Percentiles rank a stretch among this genome's conserved stretches.
Conservation (phyloP, 2,888 invertebrate genomes). For the Pandemis corylana region DNA sequence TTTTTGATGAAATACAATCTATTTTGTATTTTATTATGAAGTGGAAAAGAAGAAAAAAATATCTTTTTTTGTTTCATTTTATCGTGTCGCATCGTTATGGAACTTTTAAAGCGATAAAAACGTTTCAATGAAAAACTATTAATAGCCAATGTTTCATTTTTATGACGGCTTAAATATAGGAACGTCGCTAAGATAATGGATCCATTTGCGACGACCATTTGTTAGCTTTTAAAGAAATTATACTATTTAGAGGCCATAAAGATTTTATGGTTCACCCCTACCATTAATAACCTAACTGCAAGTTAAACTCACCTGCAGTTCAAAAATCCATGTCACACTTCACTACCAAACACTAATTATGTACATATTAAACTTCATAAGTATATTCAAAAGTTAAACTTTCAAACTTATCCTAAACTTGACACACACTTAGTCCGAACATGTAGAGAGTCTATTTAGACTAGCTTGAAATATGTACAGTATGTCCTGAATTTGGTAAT, state of each 20-base stretch:
- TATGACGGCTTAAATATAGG: slow-evolving; percentile 5
- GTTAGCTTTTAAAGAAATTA: slow-evolving; percentile 27
- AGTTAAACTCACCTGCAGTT: slow-evolving; percentile 30
- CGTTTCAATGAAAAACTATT: background rate
- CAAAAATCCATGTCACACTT: slow-evolving; percentile 39
- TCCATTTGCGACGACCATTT: slow-evolving; percentile 8
- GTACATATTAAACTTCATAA: slow-evolving; percentile 31
- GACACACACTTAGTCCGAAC: slow-evolving; percentile 19
- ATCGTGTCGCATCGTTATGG: background rate
- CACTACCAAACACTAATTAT: slow-evolving; percentile 32
- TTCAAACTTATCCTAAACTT: slow-evolving; percentile 49
- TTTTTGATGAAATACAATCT: background rate
- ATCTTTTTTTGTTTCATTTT: background rate
- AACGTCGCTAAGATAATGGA: slow-evolving; percentile 11
- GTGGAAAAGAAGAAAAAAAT: background rate
- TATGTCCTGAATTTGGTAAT: slow-evolving; percentile 37
- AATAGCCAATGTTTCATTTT: slow-evolving; percentile 1
- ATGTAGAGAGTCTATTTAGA: slow-evolving; percentile 2
- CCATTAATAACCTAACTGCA: background rate
- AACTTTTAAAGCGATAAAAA: background rate
- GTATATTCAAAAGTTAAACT: slow-evolving; percentile 30
- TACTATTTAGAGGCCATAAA: slow-evolving; percentile 5
- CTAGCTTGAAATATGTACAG: slow-evolving; percentile 16
- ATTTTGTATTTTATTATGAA: background rate
- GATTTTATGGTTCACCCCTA: background rate